Evolutionary conservation across 2,888 invertebrate genomes (phyloP).

Genomic region (Tethea ocularis): DNA sequence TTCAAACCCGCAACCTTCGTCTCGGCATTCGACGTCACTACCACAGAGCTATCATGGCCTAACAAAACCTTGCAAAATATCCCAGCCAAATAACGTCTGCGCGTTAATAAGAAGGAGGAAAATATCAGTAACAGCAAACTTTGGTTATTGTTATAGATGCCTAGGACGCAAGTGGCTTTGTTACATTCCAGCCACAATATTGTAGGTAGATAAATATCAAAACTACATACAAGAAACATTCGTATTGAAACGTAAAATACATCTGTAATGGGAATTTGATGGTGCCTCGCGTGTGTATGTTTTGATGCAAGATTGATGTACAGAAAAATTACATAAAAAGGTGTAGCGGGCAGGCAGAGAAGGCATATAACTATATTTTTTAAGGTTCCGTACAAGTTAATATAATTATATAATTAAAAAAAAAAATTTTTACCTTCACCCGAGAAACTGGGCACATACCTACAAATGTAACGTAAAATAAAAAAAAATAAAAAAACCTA

Average conservation of each 20-base stretch:
- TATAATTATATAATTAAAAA: not conserved
- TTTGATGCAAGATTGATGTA: conserved; percentile 63
- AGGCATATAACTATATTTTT: conserved; percentile 18
- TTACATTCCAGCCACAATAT: not conserved
- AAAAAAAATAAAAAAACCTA: not conserved
- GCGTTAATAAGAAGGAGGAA: too few species aligned
- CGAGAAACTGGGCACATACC: too few species aligned
- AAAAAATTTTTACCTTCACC: too few species aligned
- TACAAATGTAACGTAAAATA: too few species aligned
- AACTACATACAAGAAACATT: not conserved
- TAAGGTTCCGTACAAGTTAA: conserved; percentile 15
- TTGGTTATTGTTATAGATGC: too few species aligned
- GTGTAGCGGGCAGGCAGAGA: conserved; percentile 12
- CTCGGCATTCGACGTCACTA: too few species aligned
- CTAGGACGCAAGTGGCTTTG: too few species aligned
- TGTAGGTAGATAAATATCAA: not conserved
- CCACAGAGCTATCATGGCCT: too few species aligned
- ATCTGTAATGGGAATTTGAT: conserved; percentile 62
- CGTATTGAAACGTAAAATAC: conserved; percentile 26
- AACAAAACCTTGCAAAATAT: too few species aligned
- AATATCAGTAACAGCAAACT: too few species aligned
- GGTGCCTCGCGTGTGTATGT: conserved; percentile 37
- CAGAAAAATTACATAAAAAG: conserved; percentile 42
- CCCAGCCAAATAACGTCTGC: too few species aligned
- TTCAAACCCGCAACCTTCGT: too few species aligned